Evolutionary conservation across 2,113 vertebrate species (phyloP).

Genomic region (Scolopax mira): DNA sequence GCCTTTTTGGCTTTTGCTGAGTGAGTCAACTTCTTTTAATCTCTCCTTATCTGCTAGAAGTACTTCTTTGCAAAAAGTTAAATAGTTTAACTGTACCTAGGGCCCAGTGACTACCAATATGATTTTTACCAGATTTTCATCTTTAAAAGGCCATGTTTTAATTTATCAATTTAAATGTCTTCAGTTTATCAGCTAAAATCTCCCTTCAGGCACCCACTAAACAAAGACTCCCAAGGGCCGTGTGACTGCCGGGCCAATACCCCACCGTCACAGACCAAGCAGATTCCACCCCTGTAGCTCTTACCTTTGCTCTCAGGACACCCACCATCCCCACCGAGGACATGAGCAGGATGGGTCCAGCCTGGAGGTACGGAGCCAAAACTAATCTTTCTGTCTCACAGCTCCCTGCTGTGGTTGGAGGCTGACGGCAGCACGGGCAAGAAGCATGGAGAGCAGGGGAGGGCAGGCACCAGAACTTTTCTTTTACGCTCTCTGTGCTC

Average conservation of each 20-base stretch:
- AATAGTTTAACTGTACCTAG: background rate
- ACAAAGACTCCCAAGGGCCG: background rate
- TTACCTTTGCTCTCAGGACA: background rate
- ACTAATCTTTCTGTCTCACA: background rate
- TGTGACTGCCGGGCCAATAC: background rate
- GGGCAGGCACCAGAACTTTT: background rate
- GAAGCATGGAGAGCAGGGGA: background rate
- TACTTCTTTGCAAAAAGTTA: background rate
- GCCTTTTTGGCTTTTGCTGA: background rate
- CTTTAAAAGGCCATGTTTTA: background rate
- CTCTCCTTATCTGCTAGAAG: background rate
- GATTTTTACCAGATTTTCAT: background rate
- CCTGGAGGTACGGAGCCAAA: background rate
- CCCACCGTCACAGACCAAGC: background rate
- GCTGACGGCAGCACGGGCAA: background rate
- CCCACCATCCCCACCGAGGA: background rate
- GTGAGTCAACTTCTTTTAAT: background rate
- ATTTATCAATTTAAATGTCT: background rate
- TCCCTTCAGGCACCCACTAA: background rate
- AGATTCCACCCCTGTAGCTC: background rate
- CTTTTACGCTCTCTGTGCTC: fast-evolving
- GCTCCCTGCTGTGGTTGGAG: background rate
- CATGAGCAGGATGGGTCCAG: background rate
- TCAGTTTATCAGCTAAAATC: background rate
- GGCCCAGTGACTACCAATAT: background rate